Conservation (phyloP, 2,113 vertebrate species). For the Petromus typicus region DNA sequence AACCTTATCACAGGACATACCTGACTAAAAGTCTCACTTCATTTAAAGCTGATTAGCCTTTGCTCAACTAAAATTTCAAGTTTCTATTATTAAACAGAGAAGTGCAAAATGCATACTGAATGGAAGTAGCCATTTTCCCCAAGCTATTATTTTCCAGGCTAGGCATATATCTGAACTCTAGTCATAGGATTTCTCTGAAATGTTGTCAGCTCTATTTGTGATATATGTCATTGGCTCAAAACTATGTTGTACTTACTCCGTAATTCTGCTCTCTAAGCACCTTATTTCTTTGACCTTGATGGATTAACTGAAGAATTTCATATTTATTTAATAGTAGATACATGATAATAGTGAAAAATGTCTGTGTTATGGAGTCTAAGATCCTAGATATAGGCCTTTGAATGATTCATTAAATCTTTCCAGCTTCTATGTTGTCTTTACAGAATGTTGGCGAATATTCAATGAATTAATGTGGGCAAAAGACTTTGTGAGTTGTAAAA, state of each 20-base stretch:
- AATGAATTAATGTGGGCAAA: constrained; percentile 10
- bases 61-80: neutral
- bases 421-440: neutral
- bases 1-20: neutral
- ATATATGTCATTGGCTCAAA: neutral
- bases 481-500: constrained; percentile 17
- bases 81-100: neutral
- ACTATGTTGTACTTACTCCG: neutral
- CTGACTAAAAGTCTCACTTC: neutral
- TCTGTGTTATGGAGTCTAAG: neutral
- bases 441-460: neutral
- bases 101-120: neutral
- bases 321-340: constrained; percentile 26
- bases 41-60: neutral
- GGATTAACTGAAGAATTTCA: neutral
- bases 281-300: neutral
- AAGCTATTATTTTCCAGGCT: neutral
- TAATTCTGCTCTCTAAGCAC: neutral
- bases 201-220: neutral
- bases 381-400: neutral
- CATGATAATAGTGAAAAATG: neutral
- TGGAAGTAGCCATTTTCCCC: neutral
- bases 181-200: neutral
- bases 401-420: neutral
- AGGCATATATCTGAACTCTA: neutral